Conservation (phyloP, 2,113 vertebrate genomes). For the Heterotis niloticus region DNA sequence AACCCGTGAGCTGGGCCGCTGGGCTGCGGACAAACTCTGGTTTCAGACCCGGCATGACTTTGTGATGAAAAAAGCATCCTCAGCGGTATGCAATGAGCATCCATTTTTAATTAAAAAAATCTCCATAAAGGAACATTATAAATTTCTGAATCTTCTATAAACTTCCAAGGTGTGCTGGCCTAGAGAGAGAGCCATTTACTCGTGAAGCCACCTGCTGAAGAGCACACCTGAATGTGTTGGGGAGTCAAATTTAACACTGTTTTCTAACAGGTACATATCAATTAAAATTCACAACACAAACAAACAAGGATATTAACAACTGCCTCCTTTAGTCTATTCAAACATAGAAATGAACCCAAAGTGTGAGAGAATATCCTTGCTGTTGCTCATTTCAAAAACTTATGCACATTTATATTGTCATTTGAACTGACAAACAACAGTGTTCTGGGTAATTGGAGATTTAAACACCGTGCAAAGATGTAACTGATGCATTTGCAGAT, state of each 20-base stretch:
- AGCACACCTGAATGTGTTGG: not conserved
- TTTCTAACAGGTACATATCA: not conserved
- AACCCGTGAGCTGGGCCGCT: not conserved
- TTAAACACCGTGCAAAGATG: conserved; percentile 2
- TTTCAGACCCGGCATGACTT: not conserved
- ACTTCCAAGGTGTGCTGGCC: too few species aligned
- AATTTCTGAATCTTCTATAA: too few species aligned
- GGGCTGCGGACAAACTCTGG: not conserved
- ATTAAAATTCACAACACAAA: too few species aligned
- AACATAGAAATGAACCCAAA: too few species aligned
- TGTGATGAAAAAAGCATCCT: not conserved
- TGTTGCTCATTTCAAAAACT: not conserved
- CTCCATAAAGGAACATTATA: too few species aligned
- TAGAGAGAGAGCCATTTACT: too few species aligned
- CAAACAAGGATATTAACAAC: too few species aligned
- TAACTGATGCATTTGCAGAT: conserved; percentile 7
- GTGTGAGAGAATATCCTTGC: not conserved
- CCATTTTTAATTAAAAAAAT: too few species aligned
- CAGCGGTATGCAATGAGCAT: too few species aligned
- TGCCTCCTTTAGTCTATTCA: too few species aligned
- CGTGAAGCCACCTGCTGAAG: too few species aligned
- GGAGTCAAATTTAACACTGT: not conserved
- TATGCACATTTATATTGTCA: not conserved
- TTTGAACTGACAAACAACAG: conserved; percentile 2
- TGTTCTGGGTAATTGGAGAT: not conserved